Base-by-base conservation (phyloP, 2,888 invertebrate species). In the Heteropelma amictum region DNA sequence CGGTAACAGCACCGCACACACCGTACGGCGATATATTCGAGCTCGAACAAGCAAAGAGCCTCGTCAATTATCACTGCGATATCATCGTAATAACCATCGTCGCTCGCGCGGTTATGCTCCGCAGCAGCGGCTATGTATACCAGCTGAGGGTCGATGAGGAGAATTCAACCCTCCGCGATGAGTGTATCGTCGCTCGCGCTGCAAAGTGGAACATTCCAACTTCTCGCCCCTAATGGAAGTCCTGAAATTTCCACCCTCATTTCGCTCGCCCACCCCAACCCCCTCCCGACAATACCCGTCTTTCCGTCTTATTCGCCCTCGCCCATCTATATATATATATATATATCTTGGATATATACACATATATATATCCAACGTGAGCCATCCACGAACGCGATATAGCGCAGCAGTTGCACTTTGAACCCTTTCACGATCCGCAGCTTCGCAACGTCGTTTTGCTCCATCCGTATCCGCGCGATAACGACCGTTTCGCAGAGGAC, bases 31-130 rank as follows among this genome's bases (percentile, higher is more conserved):
- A 64, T 33, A 67, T 73, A 53, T 42, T 14, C 35, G 35, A 60
- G 40, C 61, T 73, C 49, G 40, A 5, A 40, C 14, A 51, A 26
- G 12, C 47, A 26, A 12, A 38, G 75, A 77, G 79, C 63, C 76
- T 82, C 80, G 80, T 83, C 79, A 53, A 80, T 83, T 82, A 64
- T 40, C 64, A 78, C 77, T 67, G 77, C 77, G 76, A 77, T n/a
- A n/a, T n/a, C n/a, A n/a, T 71, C 77, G 77, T 77, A 76, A 79
- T 84, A 84, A 83, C 69, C 65, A 53, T 74, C 47, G 38, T 33
- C 40, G 45, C 23, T 45, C 17, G 40, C 23, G n/a, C n/a, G n/a
- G n/a, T n/a, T n/a, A n/a, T n/a, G n/a, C n/a, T n/a, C n/a, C n/a
- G 17, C 47, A 7, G 2, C n/a, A 23, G 10, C 45, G 5, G 2